Base-by-base conservation (phyloP, 30 jellyfish, hydroid and myxozoan genomes). In the Cassiopea xamachana region DNA sequence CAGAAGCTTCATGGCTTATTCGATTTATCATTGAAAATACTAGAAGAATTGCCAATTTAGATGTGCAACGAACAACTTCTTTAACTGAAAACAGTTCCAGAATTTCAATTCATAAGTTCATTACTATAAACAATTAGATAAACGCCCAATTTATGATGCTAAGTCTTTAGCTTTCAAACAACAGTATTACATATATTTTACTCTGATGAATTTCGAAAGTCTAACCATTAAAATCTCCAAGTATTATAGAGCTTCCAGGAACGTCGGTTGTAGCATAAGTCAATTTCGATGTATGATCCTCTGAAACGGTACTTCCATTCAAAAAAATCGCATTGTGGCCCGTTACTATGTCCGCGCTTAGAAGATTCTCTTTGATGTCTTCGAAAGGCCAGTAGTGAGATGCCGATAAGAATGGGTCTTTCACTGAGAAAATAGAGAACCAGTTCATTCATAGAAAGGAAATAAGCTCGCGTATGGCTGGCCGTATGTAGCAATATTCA, bases 321-420 rank as follows among this genome's bases (percentile, higher is more conserved):
- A 95, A 87, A 43, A 95, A 79, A 50, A 95, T 83, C 2, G 95
- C 96, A 68, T 91, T 87, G 61, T 88, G 98, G 8, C 99, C 99
- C 39, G 99, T 96, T 60, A 89, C 96, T 1, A 96, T 69, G 73
- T 96, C 99, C 14, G 71, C 60, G 82, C 94, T 88, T 27, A 87
- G 69, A 50, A 87, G 82, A 10, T 86, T 82, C 27, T 64, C 43
- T 51, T 87, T 74, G 46, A 69, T 93, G 48, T 84, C 69, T 9
- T 96, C 98, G 72, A 96, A 75, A 43, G 99, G 99, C 99, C 99
- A 96, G 84, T 68, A 96, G 77, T 96, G 99, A 14, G 98, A 79
- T 49, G 98, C 97, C 51, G 92, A 98, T 48, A 92, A 78, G 89
- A 96, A 96, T 3, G 99, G 99, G 62, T 92, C 98, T 79, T 79